These are phyloP conservation scores for Ginglymostoma cirratum DNA, from an alignment of 2,113 vertebrate species.

Conservation along the genomic window DNA sequence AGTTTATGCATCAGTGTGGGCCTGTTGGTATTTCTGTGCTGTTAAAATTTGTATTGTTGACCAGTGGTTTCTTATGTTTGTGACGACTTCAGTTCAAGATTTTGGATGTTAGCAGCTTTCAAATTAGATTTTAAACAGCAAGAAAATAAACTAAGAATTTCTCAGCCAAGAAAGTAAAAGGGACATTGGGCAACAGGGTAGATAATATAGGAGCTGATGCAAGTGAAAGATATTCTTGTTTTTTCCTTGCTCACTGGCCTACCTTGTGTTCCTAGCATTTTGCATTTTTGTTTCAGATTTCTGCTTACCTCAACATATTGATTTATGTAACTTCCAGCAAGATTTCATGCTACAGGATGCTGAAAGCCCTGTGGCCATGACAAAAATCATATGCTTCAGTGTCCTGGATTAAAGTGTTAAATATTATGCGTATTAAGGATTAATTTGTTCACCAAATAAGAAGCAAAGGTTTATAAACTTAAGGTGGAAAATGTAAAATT, in stretches of 20 bases:
- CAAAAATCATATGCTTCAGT: background rate
- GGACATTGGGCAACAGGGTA: background rate
- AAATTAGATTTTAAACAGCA: background rate
- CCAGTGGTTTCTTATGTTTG: background rate
- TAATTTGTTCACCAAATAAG: background rate
- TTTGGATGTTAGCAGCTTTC: background rate
- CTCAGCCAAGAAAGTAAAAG: background rate
- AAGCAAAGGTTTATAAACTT: background rate
- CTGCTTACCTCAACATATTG: background rate
- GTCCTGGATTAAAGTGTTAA: background rate
- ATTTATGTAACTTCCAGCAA: background rate
- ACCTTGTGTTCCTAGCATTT: background rate
- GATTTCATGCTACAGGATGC: background rate
- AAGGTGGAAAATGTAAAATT: background rate
- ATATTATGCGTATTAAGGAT: background rate
- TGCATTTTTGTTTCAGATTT: background rate
- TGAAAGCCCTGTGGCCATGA: background rate
- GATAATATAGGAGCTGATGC: background rate
- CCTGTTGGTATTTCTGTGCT: background rate
- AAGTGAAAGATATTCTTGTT: background rate
- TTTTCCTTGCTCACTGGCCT: background rate
- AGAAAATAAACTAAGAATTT: background rate
- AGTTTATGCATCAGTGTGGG: background rate
- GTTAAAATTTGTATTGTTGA: background rate
- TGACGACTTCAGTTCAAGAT: background rate